These are phyloP conservation scores for Philereme transversata DNA, from an alignment of 2,888 invertebrate genomes.

Conservation along the genomic window DNA sequence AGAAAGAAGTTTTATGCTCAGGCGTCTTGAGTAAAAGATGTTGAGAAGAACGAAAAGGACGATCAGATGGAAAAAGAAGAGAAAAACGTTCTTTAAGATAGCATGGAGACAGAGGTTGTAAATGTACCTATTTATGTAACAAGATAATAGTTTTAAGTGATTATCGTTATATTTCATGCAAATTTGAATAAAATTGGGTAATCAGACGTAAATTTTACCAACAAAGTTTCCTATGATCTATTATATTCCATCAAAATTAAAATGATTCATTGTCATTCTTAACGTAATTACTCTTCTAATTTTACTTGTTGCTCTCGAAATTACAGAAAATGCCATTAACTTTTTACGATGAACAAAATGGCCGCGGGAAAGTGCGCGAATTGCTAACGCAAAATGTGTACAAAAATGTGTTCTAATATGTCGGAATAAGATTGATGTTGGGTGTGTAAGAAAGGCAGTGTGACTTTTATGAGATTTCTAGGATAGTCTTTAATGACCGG, in stretches of 20 bases:
- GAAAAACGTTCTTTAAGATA: too few species aligned
- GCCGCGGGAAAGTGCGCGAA: slow-evolving; percentile 59
- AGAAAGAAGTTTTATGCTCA: too few species aligned
- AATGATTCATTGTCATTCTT: slow-evolving; percentile 46
- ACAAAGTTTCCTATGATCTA: too few species aligned
- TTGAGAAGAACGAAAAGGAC: too few species aligned
- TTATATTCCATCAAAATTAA: slow-evolving; percentile 28
- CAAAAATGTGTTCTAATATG: slow-evolving; percentile 49
- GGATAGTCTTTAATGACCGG: slow-evolving; percentile 75
- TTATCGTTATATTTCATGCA: too few species aligned
- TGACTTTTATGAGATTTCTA: slow-evolving; percentile 67
- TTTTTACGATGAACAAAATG: slow-evolving; percentile 80
- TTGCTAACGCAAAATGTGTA: slow-evolving; percentile 36
- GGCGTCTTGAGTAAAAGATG: too few species aligned
- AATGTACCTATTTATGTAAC: too few species aligned
- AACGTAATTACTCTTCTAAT: slow-evolving; percentile 72
- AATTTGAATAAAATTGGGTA: too few species aligned
- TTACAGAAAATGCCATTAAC: slow-evolving; percentile 71
- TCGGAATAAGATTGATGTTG: slow-evolving; percentile 44
- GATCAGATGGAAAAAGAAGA: too few species aligned
- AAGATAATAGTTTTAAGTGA: too few species aligned
- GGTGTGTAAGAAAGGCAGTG: slow-evolving; percentile 41
- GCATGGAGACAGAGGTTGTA: too few species aligned
- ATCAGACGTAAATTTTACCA: too few species aligned
- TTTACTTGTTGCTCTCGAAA: slow-evolving; percentile 76